Evolutionary conservation across 2,888 invertebrate genomes (phyloP), one percentile per base, ranked within the genome.

Genomic region (Spodoptera picta): DNA sequence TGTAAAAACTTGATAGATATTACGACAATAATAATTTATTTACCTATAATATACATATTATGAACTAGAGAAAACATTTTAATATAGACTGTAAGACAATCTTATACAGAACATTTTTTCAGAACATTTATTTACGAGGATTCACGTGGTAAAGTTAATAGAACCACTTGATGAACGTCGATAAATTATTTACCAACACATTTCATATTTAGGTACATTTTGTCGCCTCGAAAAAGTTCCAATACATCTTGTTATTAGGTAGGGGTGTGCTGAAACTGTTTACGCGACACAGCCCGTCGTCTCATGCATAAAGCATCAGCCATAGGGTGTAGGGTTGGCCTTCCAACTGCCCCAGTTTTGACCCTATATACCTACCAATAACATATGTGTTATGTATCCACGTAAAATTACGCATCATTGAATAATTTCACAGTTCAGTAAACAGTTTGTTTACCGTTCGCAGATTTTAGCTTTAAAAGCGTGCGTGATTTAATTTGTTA

Each of bases 221-320:
- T 55, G 60, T 63, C 52, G 44, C 46, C 48, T 53, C 50, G 36
- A 36, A 36, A 36, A 36, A 36, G 36, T 36, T 36, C 36, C 36
- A 54, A 69, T 80, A 65, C 58, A 64, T 64, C 41, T 51, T 64
- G 48, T 69, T 73, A 58, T 70, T 56, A 68, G 50, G 65, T 57
- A 65, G 44, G 58, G 54, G 52, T 43, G 58, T 59, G 68, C 52
- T 66, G 59, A 67, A 52, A 63, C 49, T 74, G 83, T 84, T 71
- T 80, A 77, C 80, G 64, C 75, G 64, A 64, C 69, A 68, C 41
- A 60, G 74, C 75, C 75, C 73, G 72, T 55, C 68, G 76, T 45
- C 77, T 85, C 84, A 85, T 87, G 84, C 87, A 87, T 87, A 85
- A 85, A 78, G 75, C 75, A 85, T 82, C 70, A 66, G 63, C 60